Base-by-base conservation (phyloP, 2,113 vertebrate genomes). In the Gadus macrocephalus region DNA sequence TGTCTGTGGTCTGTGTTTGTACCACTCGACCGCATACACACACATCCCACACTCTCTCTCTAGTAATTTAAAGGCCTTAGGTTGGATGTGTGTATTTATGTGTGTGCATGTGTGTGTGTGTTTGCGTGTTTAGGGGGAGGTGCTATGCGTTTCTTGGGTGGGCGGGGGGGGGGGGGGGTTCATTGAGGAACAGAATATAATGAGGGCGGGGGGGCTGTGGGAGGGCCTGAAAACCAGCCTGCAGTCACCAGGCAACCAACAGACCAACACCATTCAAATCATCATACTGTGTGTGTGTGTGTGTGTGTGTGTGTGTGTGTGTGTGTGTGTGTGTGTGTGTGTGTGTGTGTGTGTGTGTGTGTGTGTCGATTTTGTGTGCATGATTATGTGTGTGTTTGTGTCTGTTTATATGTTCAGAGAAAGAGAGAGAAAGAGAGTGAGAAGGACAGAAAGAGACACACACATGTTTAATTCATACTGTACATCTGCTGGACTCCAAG, bases 261-360 rank as follows among this genome's bases (percentile, higher is more conserved):
- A 80, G 84, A 90, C 91, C 89, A 89, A 78, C 82, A 92, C 31
- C 31, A 35, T 91, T 91, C 89, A 91, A 91, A 91, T 87, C 72
- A 49, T 49, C 22, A 17, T 17, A 62, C 28, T 20, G 20, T 20
- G 20, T 20, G 20, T 20, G 20, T 20, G 20, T 20, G 20, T 20
- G 20, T 20, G 20, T 20, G 20, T 20, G 20, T 20, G 20, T 20
- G 20, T 20, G 20, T 20, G 20, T 20, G 20, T 20, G 20, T 20
- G 20, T 20, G 20, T 20, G 20, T 20, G 20, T 20, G 60, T 20
- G 72, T 42, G 72, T 59, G 65, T 73, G 69, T 71, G 69, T 64
- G 62, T 42, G 42, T 70, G 28, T 70, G 76, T 62, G 58, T 75
- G 76, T 68, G 60, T 77, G 79, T 31, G 62, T 16, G 59, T 16